Percentiles rank a stretch among this genome's conserved stretches.
Evolutionary conservation across 2,113 vertebrate genomes (phyloP).

Genomic region (Hippolais icterina): DNA sequence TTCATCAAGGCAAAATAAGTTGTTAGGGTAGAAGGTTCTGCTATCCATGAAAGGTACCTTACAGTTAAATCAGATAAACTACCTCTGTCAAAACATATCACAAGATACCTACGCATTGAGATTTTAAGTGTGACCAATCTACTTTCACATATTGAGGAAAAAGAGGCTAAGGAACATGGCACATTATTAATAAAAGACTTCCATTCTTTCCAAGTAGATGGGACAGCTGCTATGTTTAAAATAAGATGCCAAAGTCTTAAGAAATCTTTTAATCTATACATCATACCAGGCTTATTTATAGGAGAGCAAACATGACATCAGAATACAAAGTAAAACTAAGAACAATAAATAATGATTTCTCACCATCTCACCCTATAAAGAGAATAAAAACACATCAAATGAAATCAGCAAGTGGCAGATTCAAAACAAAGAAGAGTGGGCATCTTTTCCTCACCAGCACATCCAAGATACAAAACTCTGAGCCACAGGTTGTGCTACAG

Average conservation of each 20-base stretch:
- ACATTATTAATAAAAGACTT: not conserved
- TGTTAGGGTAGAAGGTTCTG: not conserved
- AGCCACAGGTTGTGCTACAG: not conserved
- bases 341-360: not conserved
- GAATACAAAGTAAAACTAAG: not conserved
- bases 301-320: not conserved
- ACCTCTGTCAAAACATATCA: not conserved
- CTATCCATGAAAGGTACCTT: not conserved
- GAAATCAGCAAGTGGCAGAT: not conserved
- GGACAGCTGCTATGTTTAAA: not conserved
- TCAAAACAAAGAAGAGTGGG: not conserved
- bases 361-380: not conserved
- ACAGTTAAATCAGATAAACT: not conserved
- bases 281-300: not conserved
- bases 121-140: not conserved
- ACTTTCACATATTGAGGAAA: not conserved
- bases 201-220: not conserved
- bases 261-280: not conserved
- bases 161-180: not conserved
- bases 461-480: not conserved
- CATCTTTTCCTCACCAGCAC: not conserved
- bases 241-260: not conserved
- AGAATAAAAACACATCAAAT: not conserved
- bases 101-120: not conserved
- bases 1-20: not conserved